phyloP scores from a whole-genome alignment of 1,140 invertebrate genomes.

The Drosophila cardini region DNA sequence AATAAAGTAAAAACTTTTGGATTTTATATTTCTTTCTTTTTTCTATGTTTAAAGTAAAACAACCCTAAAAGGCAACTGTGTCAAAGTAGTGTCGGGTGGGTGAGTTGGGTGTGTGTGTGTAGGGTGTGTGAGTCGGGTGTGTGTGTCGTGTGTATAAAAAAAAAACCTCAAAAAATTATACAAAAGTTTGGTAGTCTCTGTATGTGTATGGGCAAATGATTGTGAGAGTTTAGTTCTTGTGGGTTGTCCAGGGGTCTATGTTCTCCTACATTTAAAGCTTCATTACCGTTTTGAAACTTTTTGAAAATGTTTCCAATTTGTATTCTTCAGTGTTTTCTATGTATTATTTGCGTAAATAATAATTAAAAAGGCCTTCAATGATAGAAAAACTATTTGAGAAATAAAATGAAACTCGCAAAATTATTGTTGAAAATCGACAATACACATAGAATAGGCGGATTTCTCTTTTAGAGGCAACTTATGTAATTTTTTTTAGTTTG shows the following conservation, averaged over 20 bases:
- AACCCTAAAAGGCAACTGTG: conserved; percentile 62
- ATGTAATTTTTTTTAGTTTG: too few relatives aligned
- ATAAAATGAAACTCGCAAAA: too few relatives aligned
- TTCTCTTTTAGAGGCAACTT: too few relatives aligned
- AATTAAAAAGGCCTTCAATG: too few relatives aligned
- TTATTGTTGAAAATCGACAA: too few relatives aligned
- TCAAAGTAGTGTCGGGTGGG: conserved; percentile 30
- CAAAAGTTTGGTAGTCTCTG: conserved; percentile 58
- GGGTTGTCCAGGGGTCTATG: conserved; percentile 20
- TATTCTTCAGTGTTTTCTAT: too few relatives aligned
- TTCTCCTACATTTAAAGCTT: background rate
- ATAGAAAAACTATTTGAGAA: too few relatives aligned
- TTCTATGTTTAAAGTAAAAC: conserved; percentile 19
- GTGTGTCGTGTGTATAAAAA: background rate
- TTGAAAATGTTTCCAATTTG: too few relatives aligned
- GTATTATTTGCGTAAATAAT: too few relatives aligned
- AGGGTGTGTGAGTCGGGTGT: too few relatives aligned
- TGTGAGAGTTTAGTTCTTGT: conserved; percentile 33
- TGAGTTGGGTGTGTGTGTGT: background rate
- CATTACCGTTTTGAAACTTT: too few relatives aligned
- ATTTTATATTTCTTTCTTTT: conserved; percentile 21
- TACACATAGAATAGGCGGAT: too few relatives aligned
- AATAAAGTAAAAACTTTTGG: conserved; percentile 66
- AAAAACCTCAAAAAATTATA: conserved; percentile 56
- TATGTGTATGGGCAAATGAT: conserved; percentile 22